Conservation (phyloP, 1,140 invertebrate genomes). For the Zaprionus davidi region DNA sequence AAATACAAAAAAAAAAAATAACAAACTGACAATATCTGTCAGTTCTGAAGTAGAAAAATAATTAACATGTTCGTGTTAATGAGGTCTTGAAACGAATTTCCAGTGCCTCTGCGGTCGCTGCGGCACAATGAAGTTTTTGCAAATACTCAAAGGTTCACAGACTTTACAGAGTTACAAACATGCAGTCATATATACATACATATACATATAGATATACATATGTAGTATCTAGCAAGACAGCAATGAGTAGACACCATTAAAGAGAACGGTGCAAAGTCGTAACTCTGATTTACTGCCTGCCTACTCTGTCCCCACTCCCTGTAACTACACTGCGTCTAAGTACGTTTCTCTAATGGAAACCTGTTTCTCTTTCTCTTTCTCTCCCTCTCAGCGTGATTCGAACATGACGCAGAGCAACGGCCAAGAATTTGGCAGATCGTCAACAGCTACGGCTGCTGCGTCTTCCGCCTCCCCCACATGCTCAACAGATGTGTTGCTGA, state of each 20-base stretch:
- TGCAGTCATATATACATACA: neutral
- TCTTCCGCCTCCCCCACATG: constrained; percentile 17
- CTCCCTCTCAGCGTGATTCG: constrained; percentile 42
- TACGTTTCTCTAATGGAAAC: constrained; percentile 64
- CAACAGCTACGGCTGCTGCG: constrained; percentile 18
- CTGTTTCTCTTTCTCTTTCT: constrained; percentile 50
- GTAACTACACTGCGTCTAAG: neutral
- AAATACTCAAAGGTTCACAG: constrained; percentile 19
- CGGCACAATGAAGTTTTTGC: constrained; percentile 12
- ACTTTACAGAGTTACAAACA: neutral
- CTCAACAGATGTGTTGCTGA: constrained; percentile 85
- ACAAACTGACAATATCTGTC: neutral
- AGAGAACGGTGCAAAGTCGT: constrained; percentile 37
- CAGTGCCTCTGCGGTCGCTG: neutral
- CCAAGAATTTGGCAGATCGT: constrained; percentile 49
- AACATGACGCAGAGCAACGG: constrained; percentile 56
- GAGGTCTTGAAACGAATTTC: constrained; percentile 13
- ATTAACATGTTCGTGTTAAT: constrained; percentile 42
- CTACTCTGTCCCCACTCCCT: neutral
- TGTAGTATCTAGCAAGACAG: neutral
- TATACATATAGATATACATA: neutral
- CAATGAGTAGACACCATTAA: constrained; percentile 8
- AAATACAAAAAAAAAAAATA: neutral
- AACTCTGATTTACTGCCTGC: constrained; percentile 25
- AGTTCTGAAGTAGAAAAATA: constrained; percentile 24